Conservation (phyloP, 2,113 vertebrate genomes). For the Scalopus aquaticus region DNA sequence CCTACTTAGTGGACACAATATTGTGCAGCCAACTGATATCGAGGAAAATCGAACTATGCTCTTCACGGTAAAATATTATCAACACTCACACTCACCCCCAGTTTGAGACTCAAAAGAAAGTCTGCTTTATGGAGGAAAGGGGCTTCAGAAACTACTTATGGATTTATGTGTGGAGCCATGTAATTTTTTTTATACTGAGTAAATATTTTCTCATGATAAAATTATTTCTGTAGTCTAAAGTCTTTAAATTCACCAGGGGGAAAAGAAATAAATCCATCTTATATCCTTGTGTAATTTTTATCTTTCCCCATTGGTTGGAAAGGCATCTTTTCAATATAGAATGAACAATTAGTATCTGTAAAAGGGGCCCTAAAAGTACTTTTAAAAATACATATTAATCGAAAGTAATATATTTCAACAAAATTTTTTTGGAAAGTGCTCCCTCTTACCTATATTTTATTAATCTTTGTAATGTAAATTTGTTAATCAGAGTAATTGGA, state of each 20-base stretch:
- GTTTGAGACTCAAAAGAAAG: conserved; percentile 18
- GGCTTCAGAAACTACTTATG: conserved; percentile 45
- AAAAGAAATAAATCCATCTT: not conserved
- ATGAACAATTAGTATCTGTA: not conserved
- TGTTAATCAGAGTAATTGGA: not conserved
- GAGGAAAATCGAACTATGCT: conserved; percentile 98
- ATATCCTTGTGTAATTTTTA: not conserved
- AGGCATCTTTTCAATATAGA: not conserved
- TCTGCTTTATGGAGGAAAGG: conserved; percentile 28
- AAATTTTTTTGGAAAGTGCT: not conserved
- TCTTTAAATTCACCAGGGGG: not conserved
- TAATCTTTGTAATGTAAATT: too few species aligned
- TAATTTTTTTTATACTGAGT: not conserved
- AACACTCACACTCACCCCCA: rapidly evolving
- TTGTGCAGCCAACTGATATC: conserved; percentile 95
- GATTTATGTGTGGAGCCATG: not conserved
- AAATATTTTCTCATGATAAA: not conserved
- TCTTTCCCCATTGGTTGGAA: not conserved
- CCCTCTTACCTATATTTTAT: not conserved
- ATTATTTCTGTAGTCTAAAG: not conserved
- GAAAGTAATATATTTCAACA: not conserved
- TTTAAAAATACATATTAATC: not conserved
- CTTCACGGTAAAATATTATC: conserved; percentile 91
- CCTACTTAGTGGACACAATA: conserved; percentile 81
- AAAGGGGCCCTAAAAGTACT: not conserved